A percentile compares a stretch with the other conserved stretches of the same genome.
Conservation (phyloP, 2,888 invertebrate species). For the Emmelina monodactyla region DNA sequence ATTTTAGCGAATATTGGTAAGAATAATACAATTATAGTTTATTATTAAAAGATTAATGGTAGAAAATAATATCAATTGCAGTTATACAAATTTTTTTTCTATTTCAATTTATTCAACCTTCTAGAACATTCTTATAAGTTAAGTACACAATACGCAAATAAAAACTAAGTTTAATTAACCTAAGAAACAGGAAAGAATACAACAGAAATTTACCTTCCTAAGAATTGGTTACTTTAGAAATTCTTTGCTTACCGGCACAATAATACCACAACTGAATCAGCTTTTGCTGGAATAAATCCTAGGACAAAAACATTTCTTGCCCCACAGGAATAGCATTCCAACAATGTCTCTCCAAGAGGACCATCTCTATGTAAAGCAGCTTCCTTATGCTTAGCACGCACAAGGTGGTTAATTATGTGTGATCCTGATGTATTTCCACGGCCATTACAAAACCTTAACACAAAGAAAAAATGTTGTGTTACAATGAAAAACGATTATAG, state of each 20-base stretch:
- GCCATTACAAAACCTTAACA: conserved; percentile 90
- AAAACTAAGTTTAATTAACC: too few species aligned
- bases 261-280: conserved; percentile 96
- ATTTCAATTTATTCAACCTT: too few species aligned
- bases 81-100: too few species aligned
- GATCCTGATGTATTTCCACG: conserved; percentile 97
- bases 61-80: too few species aligned
- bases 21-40: background rate
- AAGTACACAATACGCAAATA: too few species aligned
- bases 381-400: conserved; percentile 99
- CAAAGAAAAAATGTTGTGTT: background rate
- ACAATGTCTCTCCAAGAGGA: conserved; percentile 94
- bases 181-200: too few species aligned
- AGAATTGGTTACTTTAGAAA: too few species aligned
- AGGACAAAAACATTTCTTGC: conserved; percentile 97
- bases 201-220: too few species aligned
- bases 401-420: conserved; percentile 98
- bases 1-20: background rate
- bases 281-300: conserved; percentile 99
- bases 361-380: conserved; percentile 97
- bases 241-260: conserved; percentile 87
- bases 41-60: background rate
- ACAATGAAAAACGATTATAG: background rate
- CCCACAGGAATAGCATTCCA: conserved; percentile 99
- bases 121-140: too few species aligned